Percentiles rank a stretch among this genome's conserved stretches.
These are phyloP conservation scores for Acyrthosiphon pisum DNA, from an alignment of 1,140 invertebrate genomes.

Conservation along the genomic window DNA sequence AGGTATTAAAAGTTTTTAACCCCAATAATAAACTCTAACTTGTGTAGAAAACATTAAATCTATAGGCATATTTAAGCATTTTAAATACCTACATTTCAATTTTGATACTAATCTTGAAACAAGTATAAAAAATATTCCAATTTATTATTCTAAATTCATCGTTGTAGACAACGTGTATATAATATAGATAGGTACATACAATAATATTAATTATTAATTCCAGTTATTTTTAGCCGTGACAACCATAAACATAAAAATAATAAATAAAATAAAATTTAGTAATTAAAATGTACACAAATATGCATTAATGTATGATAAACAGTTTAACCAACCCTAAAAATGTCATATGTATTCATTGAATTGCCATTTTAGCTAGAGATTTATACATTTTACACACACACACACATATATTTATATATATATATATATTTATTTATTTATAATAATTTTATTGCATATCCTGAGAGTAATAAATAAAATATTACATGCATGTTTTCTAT, in stretches of 20 bases:
- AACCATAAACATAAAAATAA: slow-evolving; percentile 35
- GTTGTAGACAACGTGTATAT: neutral
- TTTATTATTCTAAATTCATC: neutral
- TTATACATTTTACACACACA: neutral
- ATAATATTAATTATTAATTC: neutral
- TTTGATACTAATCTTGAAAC: neutral
- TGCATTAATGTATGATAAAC: slow-evolving; percentile 30
- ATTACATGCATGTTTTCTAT: neutral
- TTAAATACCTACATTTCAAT: too few relatives aligned
- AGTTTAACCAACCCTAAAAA: slow-evolving; percentile 34
- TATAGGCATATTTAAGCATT: too few relatives aligned
- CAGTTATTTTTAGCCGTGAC: neutral
- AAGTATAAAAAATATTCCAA: neutral
- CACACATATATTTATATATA: too few relatives aligned
- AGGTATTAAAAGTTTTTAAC: too few relatives aligned
- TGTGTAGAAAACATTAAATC: too few relatives aligned
- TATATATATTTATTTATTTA: neutral
- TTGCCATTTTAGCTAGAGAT: slow-evolving; percentile 22
- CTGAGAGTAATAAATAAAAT: slow-evolving; percentile 35
- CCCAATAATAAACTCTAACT: too few relatives aligned
- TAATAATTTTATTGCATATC: slow-evolving; percentile 26
- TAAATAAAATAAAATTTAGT: slow-evolving; percentile 24
- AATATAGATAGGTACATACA: neutral
- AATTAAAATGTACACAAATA: slow-evolving; percentile 27
- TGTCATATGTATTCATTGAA: slow-evolving; percentile 41